Base-by-base conservation (phyloP, 2,888 invertebrate genomes). In the Mamestra brassicae region DNA sequence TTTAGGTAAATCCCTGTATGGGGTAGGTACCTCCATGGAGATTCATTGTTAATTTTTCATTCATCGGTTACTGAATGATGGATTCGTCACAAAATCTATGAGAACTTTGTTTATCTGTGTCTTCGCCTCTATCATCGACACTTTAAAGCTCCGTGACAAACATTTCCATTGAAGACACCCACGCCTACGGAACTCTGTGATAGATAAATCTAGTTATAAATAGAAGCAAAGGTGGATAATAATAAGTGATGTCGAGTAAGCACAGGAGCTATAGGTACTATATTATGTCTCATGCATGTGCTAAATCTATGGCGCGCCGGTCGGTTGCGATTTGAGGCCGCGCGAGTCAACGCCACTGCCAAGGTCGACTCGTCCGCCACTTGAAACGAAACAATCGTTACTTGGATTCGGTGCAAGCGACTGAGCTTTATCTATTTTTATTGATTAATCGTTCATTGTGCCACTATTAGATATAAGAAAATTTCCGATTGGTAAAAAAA, bases 291-390 rank as follows among this genome's bases (percentile, higher is more conserved):
- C 87, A 90, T 77, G 90, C 87, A 90, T 78, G 90, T 91, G 89
- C 87, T 87, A 81, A 85, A 87, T 87, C 89, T 90, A 91, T 89
- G 91, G 89, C 90, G 90, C 86, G 90, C 86, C 89, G 88, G 89
- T 91, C 88, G 90, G 92, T 89, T 90, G 91, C 91, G 93, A 93
- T 94, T 94, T 92, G 91, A 93, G 94, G 93, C 90, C 91, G 89
- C 89, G 83, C 89, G 90, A 95, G 95, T 96, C 95, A 96, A 95
- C 94, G 96, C 93, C 95, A 93, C 90, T 91, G 93, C 90, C 96
- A 96, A 96, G 96, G 96, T 93, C 96, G 89, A 62, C 81, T 84
- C 89, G 92, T 88, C 90, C 92, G 92, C 88, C 87, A 88, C 88
- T 85, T 84, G 87, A 88, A 90, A 89, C 85, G 87, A 88, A 90